Conservation (phyloP, 2,888 invertebrate species). For the Operophtera brumata region DNA sequence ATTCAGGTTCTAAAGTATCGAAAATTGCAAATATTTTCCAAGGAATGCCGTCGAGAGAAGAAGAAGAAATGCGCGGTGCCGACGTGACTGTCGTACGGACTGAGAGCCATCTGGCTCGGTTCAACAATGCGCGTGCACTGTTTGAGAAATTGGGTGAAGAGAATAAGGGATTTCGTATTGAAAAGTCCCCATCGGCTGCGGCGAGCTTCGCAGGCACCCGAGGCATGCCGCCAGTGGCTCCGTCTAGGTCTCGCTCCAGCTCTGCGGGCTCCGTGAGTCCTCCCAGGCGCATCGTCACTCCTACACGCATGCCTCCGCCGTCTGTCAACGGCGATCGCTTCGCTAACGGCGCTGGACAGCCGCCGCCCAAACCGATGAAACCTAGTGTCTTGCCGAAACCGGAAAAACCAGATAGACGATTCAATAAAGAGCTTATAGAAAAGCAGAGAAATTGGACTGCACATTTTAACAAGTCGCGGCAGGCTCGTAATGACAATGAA, state of each 20-base stretch:
- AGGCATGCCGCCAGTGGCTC: conserved; percentile 74
- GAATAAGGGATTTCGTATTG: conserved; percentile 81
- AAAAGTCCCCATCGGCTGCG: conserved; percentile 80
- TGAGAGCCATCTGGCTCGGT: conserved; percentile 93
- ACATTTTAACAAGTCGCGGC: conserved; percentile 90
- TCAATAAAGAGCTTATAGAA: conserved; percentile 92
- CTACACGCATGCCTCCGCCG: conserved; percentile 69
- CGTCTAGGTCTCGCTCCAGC: conserved; percentile 83
- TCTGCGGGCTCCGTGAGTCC: conserved; percentile 84
- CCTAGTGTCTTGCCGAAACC: conserved; percentile 85
- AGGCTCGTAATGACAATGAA: conserved; percentile 65
- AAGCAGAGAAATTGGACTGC: conserved; percentile 96
- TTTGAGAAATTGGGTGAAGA: conserved; percentile 94
- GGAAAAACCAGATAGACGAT: conserved; percentile 91
- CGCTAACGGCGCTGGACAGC: conserved; percentile 71
- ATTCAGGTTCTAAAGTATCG: conserved; percentile 90
- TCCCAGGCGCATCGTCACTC: conserved; percentile 78
- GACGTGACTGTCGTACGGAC: conserved; percentile 90
- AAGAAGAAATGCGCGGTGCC: conserved; percentile 72
- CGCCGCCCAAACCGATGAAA: conserved; percentile 73
- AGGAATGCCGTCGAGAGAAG: conserved; percentile 83
- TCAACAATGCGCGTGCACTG: conserved; percentile 94
- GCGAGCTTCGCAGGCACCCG: conserved; percentile 80
- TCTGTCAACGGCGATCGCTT: conserved; percentile 66
- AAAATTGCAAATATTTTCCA: conserved; percentile 96